Evolutionary conservation across 2,888 invertebrate genomes (phyloP).

Genomic region (Ypsolopha scabrella): DNA sequence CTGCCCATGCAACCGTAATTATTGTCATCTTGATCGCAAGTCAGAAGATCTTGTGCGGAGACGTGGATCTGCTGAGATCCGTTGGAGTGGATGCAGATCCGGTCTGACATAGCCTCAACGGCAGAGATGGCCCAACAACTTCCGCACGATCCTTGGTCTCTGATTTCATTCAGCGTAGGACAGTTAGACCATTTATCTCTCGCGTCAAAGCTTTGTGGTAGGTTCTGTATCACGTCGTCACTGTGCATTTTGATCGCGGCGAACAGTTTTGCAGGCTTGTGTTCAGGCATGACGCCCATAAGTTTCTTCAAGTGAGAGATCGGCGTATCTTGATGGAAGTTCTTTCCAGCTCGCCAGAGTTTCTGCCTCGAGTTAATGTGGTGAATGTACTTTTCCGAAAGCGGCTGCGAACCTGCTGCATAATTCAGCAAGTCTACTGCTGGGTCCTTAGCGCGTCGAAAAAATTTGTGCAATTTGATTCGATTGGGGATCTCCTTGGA

Average conservation of each 20-base stretch:
- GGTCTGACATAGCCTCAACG: constrained; percentile 91
- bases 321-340: constrained; percentile 74
- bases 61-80: constrained; percentile 79
- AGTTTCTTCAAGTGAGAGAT: constrained; percentile 73
- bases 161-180: constrained; percentile 83
- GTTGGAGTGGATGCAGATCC: constrained; percentile 85
- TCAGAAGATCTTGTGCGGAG: constrained; percentile 87
- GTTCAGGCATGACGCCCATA: constrained; percentile 78
- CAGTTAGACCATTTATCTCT: constrained; percentile 87
- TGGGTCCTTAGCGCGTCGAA: too few species aligned
- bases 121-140: constrained; percentile 93
- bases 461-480: too few species aligned
- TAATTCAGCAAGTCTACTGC: too few species aligned
- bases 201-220: constrained; percentile 87
- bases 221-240: constrained; percentile 36
- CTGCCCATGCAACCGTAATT: constrained; percentile 84
- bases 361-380: constrained; percentile 75
- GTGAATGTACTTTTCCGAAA: constrained; percentile 79
- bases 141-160: constrained; percentile 71
- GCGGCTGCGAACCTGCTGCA: constrained; percentile 36
- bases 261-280: constrained; percentile 57
- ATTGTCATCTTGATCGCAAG: constrained; percentile 85
- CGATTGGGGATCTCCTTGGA: too few species aligned
- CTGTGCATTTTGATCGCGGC: constrained; percentile 29
- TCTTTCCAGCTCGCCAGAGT: constrained; percentile 84